These are phyloP conservation scores for Melitaea cinxia DNA, from an alignment of 1,140 invertebrate species.

Conservation along the genomic window DNA sequence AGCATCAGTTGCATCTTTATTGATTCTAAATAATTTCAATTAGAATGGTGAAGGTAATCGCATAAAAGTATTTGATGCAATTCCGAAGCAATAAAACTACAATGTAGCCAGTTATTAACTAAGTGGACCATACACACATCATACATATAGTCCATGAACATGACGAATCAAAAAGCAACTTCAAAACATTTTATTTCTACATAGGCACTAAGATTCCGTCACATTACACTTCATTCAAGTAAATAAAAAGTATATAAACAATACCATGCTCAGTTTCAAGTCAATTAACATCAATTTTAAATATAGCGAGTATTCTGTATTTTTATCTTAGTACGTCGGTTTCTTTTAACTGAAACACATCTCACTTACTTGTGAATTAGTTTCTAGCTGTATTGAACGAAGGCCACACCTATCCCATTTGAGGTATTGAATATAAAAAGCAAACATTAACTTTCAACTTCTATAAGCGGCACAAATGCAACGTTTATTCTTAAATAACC, in stretches of 20 bases:
- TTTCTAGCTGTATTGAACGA: constrained; percentile 8
- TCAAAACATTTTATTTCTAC: background rate
- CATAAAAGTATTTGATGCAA: too few species aligned
- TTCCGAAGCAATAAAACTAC: too few species aligned
- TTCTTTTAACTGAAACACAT: constrained; percentile 26
- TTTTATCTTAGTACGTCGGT: constrained; percentile 7
- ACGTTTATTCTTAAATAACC: background rate
- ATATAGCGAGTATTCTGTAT: constrained; percentile 17
- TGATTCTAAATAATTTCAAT: too few species aligned
- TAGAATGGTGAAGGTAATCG: too few species aligned
- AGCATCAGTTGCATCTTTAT: too few species aligned
- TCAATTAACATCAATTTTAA: constrained; percentile 7
- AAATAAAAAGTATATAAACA: background rate
- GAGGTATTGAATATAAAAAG: constrained; percentile 4
- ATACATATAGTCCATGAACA: too few species aligned
- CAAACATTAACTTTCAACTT: constrained; percentile 6
- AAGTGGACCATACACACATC: too few species aligned
- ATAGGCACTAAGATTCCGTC: background rate
- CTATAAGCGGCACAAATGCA: background rate
- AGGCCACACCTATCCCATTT: background rate
- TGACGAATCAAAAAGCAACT: too few species aligned
- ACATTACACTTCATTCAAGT: background rate
- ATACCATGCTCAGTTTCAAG: background rate
- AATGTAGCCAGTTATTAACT: too few species aligned
- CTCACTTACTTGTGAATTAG: constrained; percentile 27